phyloP scores from a whole-genome alignment of 2,113 vertebrate species.

The Turdus rufiventris region DNA sequence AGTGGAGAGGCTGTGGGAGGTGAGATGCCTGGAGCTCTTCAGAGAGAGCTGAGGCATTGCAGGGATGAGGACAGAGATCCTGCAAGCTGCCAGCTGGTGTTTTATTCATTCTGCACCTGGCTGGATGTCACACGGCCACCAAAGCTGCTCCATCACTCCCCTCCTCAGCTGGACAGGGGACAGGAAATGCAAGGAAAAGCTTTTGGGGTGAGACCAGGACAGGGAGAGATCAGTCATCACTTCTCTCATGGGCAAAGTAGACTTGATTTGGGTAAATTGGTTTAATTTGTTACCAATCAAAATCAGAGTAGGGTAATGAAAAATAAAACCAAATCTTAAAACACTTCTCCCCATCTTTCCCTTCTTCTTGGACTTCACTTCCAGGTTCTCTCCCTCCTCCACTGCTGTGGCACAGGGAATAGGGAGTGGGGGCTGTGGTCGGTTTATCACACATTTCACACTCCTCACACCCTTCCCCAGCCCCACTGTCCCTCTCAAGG shows the following conservation, averaged over 20 bases:
- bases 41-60: background rate
- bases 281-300: background rate
- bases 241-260: rapidly evolving
- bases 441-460: background rate
- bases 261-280: background rate
- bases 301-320: background rate
- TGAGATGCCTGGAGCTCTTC: background rate
- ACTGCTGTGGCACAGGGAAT: too few species aligned
- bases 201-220: background rate
- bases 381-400: background rate
- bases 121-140: background rate
- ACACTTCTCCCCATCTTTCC: rapidly evolving
- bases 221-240: background rate
- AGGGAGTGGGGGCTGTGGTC: background rate
- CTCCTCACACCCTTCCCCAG: background rate
- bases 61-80: background rate
- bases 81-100: background rate
- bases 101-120: background rate
- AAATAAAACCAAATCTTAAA: background rate
- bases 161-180: background rate
- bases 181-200: rapidly evolving
- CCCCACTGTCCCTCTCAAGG: background rate
- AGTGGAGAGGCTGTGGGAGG: background rate
- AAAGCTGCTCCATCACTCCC: rapidly evolving
- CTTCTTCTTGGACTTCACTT: background rate